Base-by-base conservation (phyloP, 2,888 invertebrate species). In the Nineta flava region DNA sequence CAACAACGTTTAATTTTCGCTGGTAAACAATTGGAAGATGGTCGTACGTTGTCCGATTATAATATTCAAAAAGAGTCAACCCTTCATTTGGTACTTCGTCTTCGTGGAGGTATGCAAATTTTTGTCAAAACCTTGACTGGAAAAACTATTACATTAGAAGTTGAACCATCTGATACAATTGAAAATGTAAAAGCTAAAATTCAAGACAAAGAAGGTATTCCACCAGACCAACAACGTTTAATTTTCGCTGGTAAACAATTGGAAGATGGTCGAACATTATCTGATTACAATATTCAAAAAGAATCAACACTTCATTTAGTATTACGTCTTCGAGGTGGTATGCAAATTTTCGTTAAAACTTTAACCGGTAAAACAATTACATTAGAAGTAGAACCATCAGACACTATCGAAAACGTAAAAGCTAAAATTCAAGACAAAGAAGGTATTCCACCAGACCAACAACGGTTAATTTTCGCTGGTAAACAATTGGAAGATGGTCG, bases 11-110 rank as follows among this genome's bases (percentile, higher is more conserved):
- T 88, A 60, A 90, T 90, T 65, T 90, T 91, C 63, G 88, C 90
- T 61, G 92, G 92, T 52, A 92, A 91, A 68, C 92, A 92, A 67
- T 69, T 93, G 59, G 91, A 91, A 72, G 91, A 91, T 77, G 90
- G 88, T 3, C 81, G 90, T 52, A 74, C 72, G 60, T 68, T 70
- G 54, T 85, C 84, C 1, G 87, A 91, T 65, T 88, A 88, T 68
- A 88, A 88, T 62, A 88, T 90, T 61, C 88, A 91, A 64, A 88
- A 88, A 67, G 90, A 91, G 69, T 92, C 91, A 0, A 94, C 92
- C 2, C 79, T 94, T 54, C 93, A 93, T 67, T 77, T 88, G 73
- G 93, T 93, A 54, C 76, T 95, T 53, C 84, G 94, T 71, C 81
- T 73, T 56, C 66, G 79, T 52, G 81, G 81, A 57, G 69, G 69